Conservation (phyloP, 2,797 vertebrate genomes). For the Xyrichtys novacula region DNA sequence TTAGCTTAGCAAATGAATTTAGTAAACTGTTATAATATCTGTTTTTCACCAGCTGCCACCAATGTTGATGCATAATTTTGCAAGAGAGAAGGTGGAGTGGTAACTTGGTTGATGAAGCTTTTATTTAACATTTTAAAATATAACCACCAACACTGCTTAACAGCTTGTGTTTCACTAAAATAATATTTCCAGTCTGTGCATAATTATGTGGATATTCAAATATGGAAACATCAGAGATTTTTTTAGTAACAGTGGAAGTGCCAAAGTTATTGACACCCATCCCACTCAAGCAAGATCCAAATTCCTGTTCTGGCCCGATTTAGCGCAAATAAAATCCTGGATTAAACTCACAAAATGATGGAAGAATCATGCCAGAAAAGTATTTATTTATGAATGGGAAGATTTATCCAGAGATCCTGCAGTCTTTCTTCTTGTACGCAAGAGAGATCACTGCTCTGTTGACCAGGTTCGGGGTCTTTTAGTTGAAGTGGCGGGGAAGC, state of each 20-base stretch:
- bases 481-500: background rate
- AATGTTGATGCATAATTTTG: background rate
- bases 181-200: background rate
- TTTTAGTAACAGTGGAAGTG: constrained; percentile 21
- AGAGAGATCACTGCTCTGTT: background rate
- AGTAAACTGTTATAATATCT: no score
- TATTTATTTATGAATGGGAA: background rate
- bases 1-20: no score
- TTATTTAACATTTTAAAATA: background rate
- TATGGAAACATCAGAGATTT: constrained; percentile 14
- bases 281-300: constrained; percentile 14
- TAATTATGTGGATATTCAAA: constrained; percentile 21
- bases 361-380: background rate
- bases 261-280: constrained; percentile 22
- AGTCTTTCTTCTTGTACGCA: background rate
- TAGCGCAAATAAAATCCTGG: constrained; percentile 3
- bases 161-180: background rate
- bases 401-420: background rate
- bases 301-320: constrained; percentile 18
- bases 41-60: no score
- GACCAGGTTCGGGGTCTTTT: constrained; percentile 9
- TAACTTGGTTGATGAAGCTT: background rate
- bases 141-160: background rate
- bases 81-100: background rate
- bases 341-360: constrained; percentile 7